Evolutionary conservation across 2,113 vertebrate genomes (phyloP), one percentile per base, ranked within the genome.

Genomic region (Brachyhypopomus gauderio): DNA sequence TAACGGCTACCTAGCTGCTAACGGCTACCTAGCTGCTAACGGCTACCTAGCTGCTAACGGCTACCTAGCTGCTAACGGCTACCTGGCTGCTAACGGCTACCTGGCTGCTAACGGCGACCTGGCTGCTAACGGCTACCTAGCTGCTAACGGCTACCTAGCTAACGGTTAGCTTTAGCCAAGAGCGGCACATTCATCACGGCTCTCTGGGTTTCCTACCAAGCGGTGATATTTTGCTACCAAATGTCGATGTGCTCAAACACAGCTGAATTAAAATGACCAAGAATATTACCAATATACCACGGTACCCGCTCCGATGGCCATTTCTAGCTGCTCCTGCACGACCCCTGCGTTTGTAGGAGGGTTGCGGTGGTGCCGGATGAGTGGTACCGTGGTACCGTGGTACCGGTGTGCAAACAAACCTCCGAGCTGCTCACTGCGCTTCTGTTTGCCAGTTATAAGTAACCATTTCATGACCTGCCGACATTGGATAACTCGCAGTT

Each of bases 271-370:
- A 59, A 63, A 12, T 22, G 7, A 52, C 27, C 9, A 17, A 25
- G 0, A 25, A 20, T 22, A 38, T 22, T 78, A 85, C 70, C 84
- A 76, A 76, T 71, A 81, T 71, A 72, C 59, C 74, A 63, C 45
- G 77, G 69, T 25, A 72, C 82, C 74, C 69, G 36, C 84, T 78
- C 85, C 22, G 81, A 86, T 86, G 84, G 90, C 88, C 89, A 85
- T 91, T 89, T 88, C 86, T 82, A 58, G 56, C 34, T 48, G 41
- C 70, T 38, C 79, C 75, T 27, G 64, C 70, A 60, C 25, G 45
- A 62, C 27, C 62, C 3, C n/a, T 30, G 17, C 27, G 20, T 19
- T 14, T 3, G 62, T 16, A 25, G 0, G 30, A 12, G n/a, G 5
- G 22, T 1, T 67, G 25, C 2, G 45, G 14, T 14, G 45, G 45